Evolutionary conservation across 2,113 vertebrate genomes (phyloP), one percentile per base, ranked within the genome.

Genomic region (Mesoclemmys tuberculata): DNA sequence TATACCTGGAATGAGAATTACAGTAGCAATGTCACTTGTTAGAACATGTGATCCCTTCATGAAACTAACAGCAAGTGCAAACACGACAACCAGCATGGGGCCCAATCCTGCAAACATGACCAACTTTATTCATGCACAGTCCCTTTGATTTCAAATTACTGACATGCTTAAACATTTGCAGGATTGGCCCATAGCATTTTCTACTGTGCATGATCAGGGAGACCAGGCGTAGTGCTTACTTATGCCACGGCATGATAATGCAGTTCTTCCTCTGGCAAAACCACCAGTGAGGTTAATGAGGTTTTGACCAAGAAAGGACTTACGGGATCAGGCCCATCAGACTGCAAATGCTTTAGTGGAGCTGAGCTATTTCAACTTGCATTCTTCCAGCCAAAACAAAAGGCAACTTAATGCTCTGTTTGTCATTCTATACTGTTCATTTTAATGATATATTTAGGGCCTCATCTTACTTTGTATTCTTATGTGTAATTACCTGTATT

Each of bases 401-500:
- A 91, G 94, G 83, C 92, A 54, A 38, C 92, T 95, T 82, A 85
- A 78, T 91, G 74, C 85, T 80, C 79, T 83, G 87, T 86, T 82
- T 97, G 96, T 94, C 95, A 92, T 95, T 97, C 97, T 95, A 24
- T 91, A 95, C 87, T 27, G 61, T 85, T 97, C 79, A 55, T 97
- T 98, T 98, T 98, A 98, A 98, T 97, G 96, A 98, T 96, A 95
- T 94, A 94, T 96, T 97, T 95, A 94, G 94, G 93, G 85, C 86
- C 83, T 84, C 88, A 74, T 86, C 93, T 96, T 96, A 93, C 95
- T 98, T 97, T 96, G 97, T 97, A 97, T 98, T 98, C 98, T 98
- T 97, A 97, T 51, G 94, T 97, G 97, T 98, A 98, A 98, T 98
- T 98, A 98, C 97, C 98, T 98, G 10, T 98, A 98, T 98, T 93